Percentiles rank a stretch among this genome's conserved stretches.
phyloP scores from a whole-genome alignment of 1,140 invertebrate species.

The Anthonomus grandis region DNA sequence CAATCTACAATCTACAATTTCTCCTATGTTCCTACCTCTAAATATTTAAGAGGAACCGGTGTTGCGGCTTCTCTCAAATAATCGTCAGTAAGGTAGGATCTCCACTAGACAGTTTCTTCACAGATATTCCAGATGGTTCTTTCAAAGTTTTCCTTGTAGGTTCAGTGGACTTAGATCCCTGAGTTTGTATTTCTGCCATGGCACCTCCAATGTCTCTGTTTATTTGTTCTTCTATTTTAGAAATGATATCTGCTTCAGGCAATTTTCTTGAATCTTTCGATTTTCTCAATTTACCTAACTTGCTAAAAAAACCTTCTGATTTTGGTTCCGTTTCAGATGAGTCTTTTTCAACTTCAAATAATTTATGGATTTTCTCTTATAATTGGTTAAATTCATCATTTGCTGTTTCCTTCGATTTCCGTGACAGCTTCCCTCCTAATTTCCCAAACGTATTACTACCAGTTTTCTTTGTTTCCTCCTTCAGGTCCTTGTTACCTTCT shows the following conservation, averaged over 20 bases:
- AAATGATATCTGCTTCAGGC: too few relatives aligned
- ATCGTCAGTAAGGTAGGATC: conserved; percentile 6
- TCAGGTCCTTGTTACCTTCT: neutral
- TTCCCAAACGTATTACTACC: conserved; percentile 7
- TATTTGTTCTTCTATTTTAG: too few relatives aligned
- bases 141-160: conserved; percentile 28
- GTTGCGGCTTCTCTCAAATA: conserved; percentile 9
- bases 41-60: too few relatives aligned
- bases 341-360: neutral
- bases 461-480: conserved; percentile 8
- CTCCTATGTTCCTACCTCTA: too few relatives aligned
- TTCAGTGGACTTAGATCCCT: too few relatives aligned
- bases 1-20: too few relatives aligned
- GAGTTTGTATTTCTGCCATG: too few relatives aligned
- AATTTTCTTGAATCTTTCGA: too few relatives aligned
- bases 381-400: neutral
- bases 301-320: too few relatives aligned
- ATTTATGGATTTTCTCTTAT: neutral
- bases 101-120: conserved; percentile 4
- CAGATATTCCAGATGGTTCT: conserved; percentile 31
- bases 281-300: too few relatives aligned
- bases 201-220: too few relatives aligned
- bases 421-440: conserved; percentile 5
- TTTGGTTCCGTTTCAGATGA: too few relatives aligned
- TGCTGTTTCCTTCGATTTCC: conserved; percentile 25